Base-by-base conservation (phyloP, 2,888 invertebrate species). In the Drosophila basisetae region DNA sequence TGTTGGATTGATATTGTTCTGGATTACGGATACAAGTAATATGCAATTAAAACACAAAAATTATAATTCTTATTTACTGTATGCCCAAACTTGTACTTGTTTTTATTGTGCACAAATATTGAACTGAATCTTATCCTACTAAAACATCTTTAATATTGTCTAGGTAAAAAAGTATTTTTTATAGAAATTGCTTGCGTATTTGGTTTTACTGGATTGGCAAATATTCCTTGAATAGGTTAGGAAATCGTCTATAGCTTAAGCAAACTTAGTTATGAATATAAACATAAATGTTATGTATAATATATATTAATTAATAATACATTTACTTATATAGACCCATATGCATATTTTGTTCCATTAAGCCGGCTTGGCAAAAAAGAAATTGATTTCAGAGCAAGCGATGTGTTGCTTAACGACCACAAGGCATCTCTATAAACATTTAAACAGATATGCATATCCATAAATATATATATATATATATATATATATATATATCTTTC, bases 351-450 rank as follows among this genome's bases (percentile, higher is more conserved):
- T 31, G 22, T 22, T 28, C 10, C 4, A 25, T 13, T 22, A 59
- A 37, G 67, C 61, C 67, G 67, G 63, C 63, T 47, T 5, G 13
- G 10, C 5, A 5, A 5, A 49, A 35, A 41, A 30, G 9, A 22
- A 60, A 18, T 7, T 4, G 16, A 50, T 30, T 30, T 31, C 16
- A 50, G 18, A 22, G 22, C 9, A n/a, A 31, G 49, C 56, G 10
- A 39, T 50, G 60, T 60, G 66, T 67, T 65, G 75, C 52, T 65
- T 16, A 74, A 71, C 78, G 50, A 74, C 49, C 54, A 28, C 33
- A 49, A 33, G 67, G 39, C 56, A 67, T 73, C 58, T 68, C 62
- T 39, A 50, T 6, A 39, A 22, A 52, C 18, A 54, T 7, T 16
- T 31, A 22, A 11, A 31, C 13, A 22, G 16, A 28, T 25, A 50